Percentiles rank a stretch among this genome's conserved stretches.
Conservation (phyloP, 2,888 invertebrate species). For the Hedychridium roseum region DNA sequence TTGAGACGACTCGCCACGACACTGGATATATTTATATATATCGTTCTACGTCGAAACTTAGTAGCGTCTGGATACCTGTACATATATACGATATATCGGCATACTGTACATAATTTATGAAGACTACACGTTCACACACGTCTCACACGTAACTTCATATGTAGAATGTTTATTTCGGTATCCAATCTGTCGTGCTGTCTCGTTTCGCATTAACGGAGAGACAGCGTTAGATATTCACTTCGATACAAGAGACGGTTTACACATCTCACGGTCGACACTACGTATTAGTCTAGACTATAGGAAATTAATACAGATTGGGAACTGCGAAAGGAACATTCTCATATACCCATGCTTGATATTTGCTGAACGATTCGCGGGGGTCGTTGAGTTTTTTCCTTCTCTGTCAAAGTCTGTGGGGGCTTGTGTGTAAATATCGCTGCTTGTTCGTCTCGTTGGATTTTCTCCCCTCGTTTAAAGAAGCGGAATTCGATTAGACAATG, state of each 20-base stretch:
- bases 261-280: slow-evolving; percentile 36
- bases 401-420: slow-evolving; percentile 64
- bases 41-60: no score
- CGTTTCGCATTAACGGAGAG: slow-evolving; percentile 31
- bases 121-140: slow-evolving; percentile 56
- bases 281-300: slow-evolving; percentile 14
- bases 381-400: slow-evolving; percentile 50
- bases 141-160: slow-evolving; percentile 62
- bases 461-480: no score
- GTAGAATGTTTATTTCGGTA: slow-evolving; percentile 73
- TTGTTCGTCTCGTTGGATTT: no score
- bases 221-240: slow-evolving; percentile 22
- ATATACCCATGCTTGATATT: slow-evolving; percentile 66
- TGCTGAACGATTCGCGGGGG: slow-evolving; percentile 58
- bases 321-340: slow-evolving; percentile 80
- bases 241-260: slow-evolving; percentile 27
- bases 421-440: slow-evolving; percentile 70
- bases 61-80: slow-evolving; percentile 18
- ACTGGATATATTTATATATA: slow-evolving; percentile 30
- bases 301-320: slow-evolving; percentile 72
- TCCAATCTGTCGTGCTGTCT: slow-evolving; percentile 68
- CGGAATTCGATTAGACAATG: no score
- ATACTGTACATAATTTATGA: slow-evolving; percentile 58
- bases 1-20: slow-evolving; percentile 20
- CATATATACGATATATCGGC: slow-evolving; percentile 28